Percentiles rank a stretch among this genome's conserved stretches.
Conservation (phyloP, 1,140 invertebrate genomes). For the Reticulitermes speratus region DNA sequence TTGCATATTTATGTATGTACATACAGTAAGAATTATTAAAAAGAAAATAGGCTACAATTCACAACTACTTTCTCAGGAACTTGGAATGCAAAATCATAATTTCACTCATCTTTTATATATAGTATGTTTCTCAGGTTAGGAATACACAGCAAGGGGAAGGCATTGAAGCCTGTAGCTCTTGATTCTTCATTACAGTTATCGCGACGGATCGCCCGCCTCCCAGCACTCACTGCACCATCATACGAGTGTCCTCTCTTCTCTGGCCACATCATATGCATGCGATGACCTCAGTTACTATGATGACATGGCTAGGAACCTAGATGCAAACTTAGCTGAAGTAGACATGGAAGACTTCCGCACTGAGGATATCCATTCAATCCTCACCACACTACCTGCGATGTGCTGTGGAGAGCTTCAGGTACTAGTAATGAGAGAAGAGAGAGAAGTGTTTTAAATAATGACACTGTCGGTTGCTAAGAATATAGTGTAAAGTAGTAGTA, state of each 20-base stretch:
- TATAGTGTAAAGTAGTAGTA: too few species aligned
- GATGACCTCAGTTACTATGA: conserved; percentile 78
- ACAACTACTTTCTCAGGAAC: too few species aligned
- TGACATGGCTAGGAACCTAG: conserved; percentile 80
- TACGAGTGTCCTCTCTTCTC: conserved; percentile 75
- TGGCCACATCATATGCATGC: conserved; percentile 75
- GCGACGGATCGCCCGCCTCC: conserved; percentile 61
- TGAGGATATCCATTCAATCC: conserved; percentile 84
- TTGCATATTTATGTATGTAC: too few species aligned
- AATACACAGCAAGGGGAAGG: too few species aligned
- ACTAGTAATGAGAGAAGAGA: conserved; percentile 33
- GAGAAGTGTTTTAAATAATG: too few species aligned
- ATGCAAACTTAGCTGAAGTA: conserved; percentile 89
- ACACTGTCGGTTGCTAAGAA: too few species aligned
- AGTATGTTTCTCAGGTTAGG: too few species aligned
- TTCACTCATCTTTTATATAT: too few species aligned
- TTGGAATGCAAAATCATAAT: too few species aligned
- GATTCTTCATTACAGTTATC: conserved; percentile 55
- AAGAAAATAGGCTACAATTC: too few species aligned
- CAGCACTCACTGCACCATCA: conserved; percentile 56
- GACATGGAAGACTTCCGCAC: conserved; percentile 93
- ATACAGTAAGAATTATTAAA: too few species aligned
- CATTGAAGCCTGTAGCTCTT: too few species aligned
- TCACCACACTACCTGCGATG: conserved; percentile 74
- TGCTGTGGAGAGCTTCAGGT: conserved; percentile 55